These are phyloP conservation scores for Tonatia bakeri DNA, from an alignment of 2,113 vertebrate genomes.

Conservation along the genomic window DNA sequence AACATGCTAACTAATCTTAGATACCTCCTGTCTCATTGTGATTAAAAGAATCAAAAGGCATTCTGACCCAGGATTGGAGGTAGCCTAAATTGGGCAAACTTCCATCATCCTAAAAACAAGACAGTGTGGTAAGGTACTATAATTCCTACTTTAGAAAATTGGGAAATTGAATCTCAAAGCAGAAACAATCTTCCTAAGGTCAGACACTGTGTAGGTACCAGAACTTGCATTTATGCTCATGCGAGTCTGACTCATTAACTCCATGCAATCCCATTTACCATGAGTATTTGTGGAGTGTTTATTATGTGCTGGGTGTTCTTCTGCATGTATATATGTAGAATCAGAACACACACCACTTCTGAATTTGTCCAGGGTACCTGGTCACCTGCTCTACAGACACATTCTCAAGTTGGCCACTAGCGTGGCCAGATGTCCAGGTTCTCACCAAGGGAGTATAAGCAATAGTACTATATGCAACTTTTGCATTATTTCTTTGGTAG, in stretches of 20 bases:
- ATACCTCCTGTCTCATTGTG: not conserved
- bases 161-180: not conserved
- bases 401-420: not conserved
- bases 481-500: not conserved
- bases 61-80: not conserved
- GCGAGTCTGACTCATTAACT: not conserved
- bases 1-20: not conserved
- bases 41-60: conserved; percentile 25
- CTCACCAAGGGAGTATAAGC: not conserved
- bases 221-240: not conserved
- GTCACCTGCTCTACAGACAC: not conserved
- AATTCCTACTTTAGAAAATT: conserved; percentile 6
- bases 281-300: not conserved
- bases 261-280: not conserved
- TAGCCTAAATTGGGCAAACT: not conserved
- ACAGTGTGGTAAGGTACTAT: not conserved
- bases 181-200: not conserved
- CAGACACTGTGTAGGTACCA: not conserved
- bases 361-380: not conserved
- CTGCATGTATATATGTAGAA: not conserved
- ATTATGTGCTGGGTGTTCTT: not conserved
- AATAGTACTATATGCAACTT: not conserved
- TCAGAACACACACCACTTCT: not conserved
- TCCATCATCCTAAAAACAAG: not conserved
- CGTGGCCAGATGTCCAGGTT: not conserved